A percentile compares a stretch with the other conserved stretches of the same genome.
phyloP scores from a whole-genome alignment of 1,140 invertebrate genomes.

The Pteromalus puparum region DNA sequence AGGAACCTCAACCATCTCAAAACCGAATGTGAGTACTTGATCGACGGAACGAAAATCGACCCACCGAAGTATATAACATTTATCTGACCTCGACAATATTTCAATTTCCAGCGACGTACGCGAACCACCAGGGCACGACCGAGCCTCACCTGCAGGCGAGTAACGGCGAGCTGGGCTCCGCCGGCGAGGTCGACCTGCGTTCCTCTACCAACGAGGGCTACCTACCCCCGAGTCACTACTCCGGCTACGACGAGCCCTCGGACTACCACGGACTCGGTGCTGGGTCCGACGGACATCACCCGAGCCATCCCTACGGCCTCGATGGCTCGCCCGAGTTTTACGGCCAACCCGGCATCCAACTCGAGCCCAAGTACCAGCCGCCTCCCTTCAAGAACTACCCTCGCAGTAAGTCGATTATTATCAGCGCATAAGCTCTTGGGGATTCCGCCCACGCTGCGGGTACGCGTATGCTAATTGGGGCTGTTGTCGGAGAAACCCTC shows the following conservation, averaged over 20 bases:
- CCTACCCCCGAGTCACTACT: conserved; percentile 74
- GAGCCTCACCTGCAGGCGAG: conserved; percentile 60
- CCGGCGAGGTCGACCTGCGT: conserved; percentile 67
- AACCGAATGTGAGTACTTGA: conserved; percentile 68
- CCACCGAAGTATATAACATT: not conserved
- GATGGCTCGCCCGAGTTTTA: conserved; percentile 88
- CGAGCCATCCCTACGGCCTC: conserved; percentile 75
- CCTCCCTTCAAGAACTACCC: conserved; percentile 81
- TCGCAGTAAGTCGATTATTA: conserved; percentile 73
- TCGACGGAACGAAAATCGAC: not conserved
- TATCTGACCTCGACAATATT: not conserved
- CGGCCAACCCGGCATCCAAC: conserved; percentile 74
- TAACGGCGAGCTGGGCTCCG: conserved; percentile 63
- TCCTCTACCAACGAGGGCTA: conserved; percentile 66
- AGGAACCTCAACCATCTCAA: conserved; percentile 73
- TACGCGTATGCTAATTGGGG: too few relatives aligned
- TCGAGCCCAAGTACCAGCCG: conserved; percentile 83
- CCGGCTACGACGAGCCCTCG: conserved; percentile 78
- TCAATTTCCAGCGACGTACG: conserved; percentile 74
- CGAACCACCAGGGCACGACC: conserved; percentile 71
- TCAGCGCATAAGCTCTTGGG: not conserved
- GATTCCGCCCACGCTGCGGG: not conserved
- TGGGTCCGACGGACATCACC: conserved; percentile 77
- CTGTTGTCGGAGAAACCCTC: too few relatives aligned
- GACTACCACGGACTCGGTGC: conserved; percentile 82